phyloP scores from a whole-genome alignment of 2,888 invertebrate species.

The Catotricha subobsoleta region DNA sequence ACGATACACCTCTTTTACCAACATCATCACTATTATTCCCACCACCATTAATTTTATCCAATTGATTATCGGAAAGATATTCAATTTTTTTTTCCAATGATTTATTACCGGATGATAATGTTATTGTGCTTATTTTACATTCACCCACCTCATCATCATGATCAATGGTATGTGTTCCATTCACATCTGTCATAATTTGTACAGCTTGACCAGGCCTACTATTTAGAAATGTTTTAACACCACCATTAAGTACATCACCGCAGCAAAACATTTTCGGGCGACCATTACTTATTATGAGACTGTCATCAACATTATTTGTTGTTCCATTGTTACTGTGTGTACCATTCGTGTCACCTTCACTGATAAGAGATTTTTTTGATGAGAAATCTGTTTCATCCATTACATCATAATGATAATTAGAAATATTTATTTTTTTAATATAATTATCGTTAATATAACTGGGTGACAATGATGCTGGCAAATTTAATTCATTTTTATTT shows the following conservation, averaged over 20 bases:
- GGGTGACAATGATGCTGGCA: slow-evolving; percentile 16
- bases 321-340: slow-evolving; percentile 15
- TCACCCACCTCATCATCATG: slow-evolving; percentile 12
- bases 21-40: slow-evolving; percentile 32
- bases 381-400: slow-evolving; percentile 28
- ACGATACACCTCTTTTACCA: not conserved
- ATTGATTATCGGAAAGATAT: slow-evolving; percentile 17
- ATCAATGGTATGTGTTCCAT: slow-evolving; percentile 12
- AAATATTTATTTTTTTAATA: slow-evolving; percentile 30
- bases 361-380: slow-evolving; percentile 21
- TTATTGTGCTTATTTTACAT: slow-evolving; percentile 14
- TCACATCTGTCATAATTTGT: slow-evolving; percentile 41
- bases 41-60: slow-evolving; percentile 23
- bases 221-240: slow-evolving; percentile 16
- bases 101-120: slow-evolving; percentile 5
- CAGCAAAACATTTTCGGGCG: slow-evolving; percentile 27
- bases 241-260: slow-evolving; percentile 16
- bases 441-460: slow-evolving; percentile 33
- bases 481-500: slow-evolving; percentile 11
- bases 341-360: slow-evolving; percentile 22
- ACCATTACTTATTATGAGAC: no score
- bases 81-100: slow-evolving; percentile 17
- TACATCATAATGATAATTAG: slow-evolving; percentile 14
- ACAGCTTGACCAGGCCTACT: slow-evolving; percentile 52
- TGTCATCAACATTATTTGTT: not conserved